phyloP scores from a whole-genome alignment of 2,113 vertebrate genomes.

The Grus americana region DNA sequence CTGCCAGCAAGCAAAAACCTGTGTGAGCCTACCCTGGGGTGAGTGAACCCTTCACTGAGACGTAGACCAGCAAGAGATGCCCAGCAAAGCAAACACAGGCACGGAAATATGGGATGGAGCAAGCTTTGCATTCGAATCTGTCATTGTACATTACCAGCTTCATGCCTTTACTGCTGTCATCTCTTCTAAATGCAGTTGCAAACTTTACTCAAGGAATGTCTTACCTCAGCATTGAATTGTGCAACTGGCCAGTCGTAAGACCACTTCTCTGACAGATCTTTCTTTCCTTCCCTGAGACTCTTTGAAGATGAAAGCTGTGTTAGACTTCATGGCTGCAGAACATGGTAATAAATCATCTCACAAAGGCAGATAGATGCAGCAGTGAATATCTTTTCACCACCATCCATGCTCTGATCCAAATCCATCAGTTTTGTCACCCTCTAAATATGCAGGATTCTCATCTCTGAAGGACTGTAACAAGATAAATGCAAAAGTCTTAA shows the following conservation, averaged over 20 bases:
- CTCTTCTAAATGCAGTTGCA: background rate
- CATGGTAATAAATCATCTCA: background rate
- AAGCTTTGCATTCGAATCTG: background rate
- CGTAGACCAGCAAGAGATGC: background rate
- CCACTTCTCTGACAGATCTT: background rate
- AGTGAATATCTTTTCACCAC: background rate
- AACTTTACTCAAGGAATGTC: background rate
- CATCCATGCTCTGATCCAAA: background rate
- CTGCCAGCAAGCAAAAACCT: background rate
- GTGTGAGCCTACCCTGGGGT: background rate
- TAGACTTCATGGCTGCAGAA: background rate
- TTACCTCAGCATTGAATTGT: background rate
- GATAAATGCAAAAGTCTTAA: background rate
- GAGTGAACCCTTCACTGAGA: background rate
- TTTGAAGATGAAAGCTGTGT: background rate
- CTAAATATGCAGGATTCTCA: background rate
- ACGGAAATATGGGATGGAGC: background rate
- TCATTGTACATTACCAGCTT: background rate
- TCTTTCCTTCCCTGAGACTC: background rate
- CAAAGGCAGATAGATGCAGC: background rate
- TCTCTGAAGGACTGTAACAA: background rate
- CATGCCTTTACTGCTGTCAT: background rate
- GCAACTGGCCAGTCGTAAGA: background rate
- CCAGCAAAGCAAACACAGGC: background rate
- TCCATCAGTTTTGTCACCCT: accelerated